These are phyloP conservation scores for Venturia canescens DNA, from an alignment of 1,140 invertebrate genomes.

Conservation along the genomic window DNA sequence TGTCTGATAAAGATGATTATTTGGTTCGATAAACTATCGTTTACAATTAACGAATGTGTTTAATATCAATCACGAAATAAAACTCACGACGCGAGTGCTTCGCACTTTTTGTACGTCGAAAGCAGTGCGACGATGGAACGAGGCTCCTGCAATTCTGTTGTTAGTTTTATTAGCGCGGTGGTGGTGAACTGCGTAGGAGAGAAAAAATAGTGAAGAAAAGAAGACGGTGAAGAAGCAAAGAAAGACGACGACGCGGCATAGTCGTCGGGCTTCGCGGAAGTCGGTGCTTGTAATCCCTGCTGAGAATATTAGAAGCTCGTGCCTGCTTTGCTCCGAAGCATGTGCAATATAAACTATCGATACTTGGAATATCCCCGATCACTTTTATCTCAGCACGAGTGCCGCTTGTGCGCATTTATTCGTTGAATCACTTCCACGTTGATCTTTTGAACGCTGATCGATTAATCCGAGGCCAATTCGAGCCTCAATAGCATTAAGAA, in stretches of 20 bases:
- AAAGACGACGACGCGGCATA: conserved; percentile 17
- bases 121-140: background rate
- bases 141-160: conserved; percentile 24
- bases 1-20: too few species aligned
- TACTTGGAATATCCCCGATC: background rate
- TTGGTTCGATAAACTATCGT: too few species aligned
- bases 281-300: conserved; percentile 5
- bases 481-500: conserved; percentile 4
- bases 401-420: background rate
- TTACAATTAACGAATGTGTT: too few species aligned
- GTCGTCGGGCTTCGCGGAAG: conserved; percentile 40
- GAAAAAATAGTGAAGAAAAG: background rate
- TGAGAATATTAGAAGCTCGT: conserved; percentile 28
- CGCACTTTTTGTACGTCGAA: background rate
- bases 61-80: background rate
- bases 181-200: background rate
- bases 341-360: conserved; percentile 21
- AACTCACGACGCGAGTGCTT: too few species aligned
- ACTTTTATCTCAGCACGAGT: conserved; percentile 14
- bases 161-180: conserved; percentile 2
- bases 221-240: background rate
- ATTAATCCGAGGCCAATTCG: conserved; percentile 31
- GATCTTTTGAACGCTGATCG: conserved; percentile 20
- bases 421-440: conserved; percentile 24
- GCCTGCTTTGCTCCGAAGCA: background rate